Percentiles rank a stretch among this genome's conserved stretches.
Evolutionary conservation across 2,888 invertebrate species (phyloP).

Genomic region (Drosophila fulvimacula): DNA sequence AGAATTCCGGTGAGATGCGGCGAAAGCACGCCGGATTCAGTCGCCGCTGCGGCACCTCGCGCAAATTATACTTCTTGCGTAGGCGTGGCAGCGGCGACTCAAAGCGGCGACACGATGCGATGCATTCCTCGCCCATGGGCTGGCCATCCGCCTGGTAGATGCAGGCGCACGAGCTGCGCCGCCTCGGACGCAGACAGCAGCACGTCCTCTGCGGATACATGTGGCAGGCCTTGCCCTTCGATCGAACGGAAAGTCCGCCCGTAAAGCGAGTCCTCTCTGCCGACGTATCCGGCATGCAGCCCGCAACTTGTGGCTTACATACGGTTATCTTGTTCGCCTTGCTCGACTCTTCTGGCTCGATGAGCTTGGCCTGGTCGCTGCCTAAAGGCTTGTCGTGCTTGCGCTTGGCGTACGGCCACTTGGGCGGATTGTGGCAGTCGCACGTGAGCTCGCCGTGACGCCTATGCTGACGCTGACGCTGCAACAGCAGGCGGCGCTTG

Average conservation of each 20-base stretch:
- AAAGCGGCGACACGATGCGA: constrained; percentile 18
- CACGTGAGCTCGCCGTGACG: constrained; percentile 12
- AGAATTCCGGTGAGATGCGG: constrained; percentile 77
- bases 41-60: constrained; percentile 49
- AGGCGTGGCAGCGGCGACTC: constrained; percentile 41
- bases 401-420: background rate
- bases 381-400: background rate
- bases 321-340: constrained; percentile 1
- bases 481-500: constrained; percentile 14
- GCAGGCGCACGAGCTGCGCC: constrained; percentile 15
- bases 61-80: constrained; percentile 40
- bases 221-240: background rate
- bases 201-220: constrained; percentile 31
- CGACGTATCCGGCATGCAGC: background rate
- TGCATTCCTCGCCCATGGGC: constrained; percentile 53
- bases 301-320: background rate
- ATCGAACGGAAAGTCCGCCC: background rate
- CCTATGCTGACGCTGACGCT: constrained; percentile 29
- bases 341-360: background rate
- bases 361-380: background rate
- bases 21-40: constrained; percentile 61
- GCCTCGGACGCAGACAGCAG: constrained; percentile 9
- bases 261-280: background rate
- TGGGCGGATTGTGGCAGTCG: constrained; percentile 13
- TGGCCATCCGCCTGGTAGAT: constrained; percentile 62